Evolutionary conservation across 2,113 vertebrate species (phyloP).

Genomic region (Pseudopipra pipra): DNA sequence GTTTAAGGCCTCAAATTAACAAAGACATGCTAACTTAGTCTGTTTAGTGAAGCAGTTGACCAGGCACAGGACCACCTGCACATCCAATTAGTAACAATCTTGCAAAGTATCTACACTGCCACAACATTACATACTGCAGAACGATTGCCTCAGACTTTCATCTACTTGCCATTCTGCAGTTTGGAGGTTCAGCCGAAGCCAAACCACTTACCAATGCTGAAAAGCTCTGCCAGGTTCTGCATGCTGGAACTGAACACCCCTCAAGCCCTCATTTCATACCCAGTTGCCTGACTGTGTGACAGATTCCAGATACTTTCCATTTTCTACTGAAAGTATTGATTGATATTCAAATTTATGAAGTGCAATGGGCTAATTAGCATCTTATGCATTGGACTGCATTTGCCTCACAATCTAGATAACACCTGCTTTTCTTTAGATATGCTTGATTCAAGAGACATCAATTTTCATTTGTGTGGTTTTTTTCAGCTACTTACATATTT

Average conservation of each 20-base stretch:
- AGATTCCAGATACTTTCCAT: not conserved
- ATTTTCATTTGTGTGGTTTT: not conserved
- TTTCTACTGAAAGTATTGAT: not conserved
- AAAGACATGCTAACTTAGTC: not conserved
- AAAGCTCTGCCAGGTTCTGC: not conserved
- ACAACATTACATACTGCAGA: not conserved
- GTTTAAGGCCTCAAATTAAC: not conserved
- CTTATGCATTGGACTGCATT: not conserved
- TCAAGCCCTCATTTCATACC: not conserved
- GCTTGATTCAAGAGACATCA: not conserved
- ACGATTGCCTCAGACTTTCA: not conserved
- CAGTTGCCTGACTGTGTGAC: not conserved
- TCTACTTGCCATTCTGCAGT: not conserved
- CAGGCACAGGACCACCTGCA: not conserved
- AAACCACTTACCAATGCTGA: not conserved
- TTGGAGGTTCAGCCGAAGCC: not conserved
- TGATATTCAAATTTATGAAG: not conserved
- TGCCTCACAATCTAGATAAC: not conserved
- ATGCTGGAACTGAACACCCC: fast-evolving
- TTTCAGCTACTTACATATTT: not conserved
- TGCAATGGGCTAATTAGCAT: not conserved
- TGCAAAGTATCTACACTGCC: not conserved
- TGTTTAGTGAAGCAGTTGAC: not conserved
- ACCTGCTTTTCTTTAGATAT: not conserved
- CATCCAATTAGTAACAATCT: not conserved